Evolutionary conservation across 1,140 invertebrate species (phyloP), one percentile per base, ranked within the genome.

Genomic region (Muscidifurax raptorellus): DNA sequence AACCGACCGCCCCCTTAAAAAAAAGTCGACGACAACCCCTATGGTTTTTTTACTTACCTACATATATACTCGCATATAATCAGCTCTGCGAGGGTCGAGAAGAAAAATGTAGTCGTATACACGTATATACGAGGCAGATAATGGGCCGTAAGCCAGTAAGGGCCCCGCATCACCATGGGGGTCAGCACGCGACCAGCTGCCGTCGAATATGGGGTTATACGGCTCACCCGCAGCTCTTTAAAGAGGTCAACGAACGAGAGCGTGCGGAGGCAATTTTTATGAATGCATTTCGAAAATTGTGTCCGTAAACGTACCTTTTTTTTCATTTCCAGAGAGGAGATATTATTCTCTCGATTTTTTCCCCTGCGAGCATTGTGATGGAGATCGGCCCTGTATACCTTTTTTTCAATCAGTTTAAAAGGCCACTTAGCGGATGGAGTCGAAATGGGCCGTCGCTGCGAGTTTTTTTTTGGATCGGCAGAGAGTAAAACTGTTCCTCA

Each of bases 131-230:
- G 30, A 28, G 28, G 32, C 9, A 9, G 22, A 74, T 76, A 85
- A 76, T 80, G 66, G 74, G 32, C 64, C 32, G 32, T 77, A 69
- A 36, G 74, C 79, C 67, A 27, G 84, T 25, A 28, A 69, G 77
- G 77, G 85, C 64, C 84, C 66, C 78, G 85, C 44, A 83, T 66
- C 82, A 74, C 82, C 86, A 89, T 89, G 88, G 89, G 89, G 90
- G 90, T 90, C 80, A 75, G 88, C 89, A 90, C 89, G 89, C 89
- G 88, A 90, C 90, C 90, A 90, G 89, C 89, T 90, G 90, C 86
- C 87, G 79, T 85, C 64, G 77, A 76, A 40, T 85, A 81, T 52
- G 87, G 86, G 87, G 81, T 88, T 86, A 36, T n/a, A n/a, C n/a
- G n/a, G 78, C 78, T 25, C 25, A 15, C 75, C 15, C 74, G 82